These are phyloP conservation scores for Poeciliopsis turneri DNA, from an alignment of 2,797 vertebrate genomes.

Conservation along the genomic window DNA sequence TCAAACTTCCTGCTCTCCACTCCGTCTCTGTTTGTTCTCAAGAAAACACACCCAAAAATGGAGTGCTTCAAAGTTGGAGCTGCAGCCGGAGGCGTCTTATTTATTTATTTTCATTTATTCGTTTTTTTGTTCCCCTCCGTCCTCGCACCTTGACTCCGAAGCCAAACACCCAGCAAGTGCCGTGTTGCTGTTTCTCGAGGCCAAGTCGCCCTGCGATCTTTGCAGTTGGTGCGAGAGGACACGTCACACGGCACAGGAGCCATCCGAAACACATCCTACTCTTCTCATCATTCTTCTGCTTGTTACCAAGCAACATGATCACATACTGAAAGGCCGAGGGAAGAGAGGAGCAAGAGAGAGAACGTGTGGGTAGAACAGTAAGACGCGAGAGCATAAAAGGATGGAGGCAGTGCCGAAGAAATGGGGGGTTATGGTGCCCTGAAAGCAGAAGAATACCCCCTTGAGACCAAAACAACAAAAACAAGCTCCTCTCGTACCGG, in stretches of 20 bases:
- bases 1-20: background rate
- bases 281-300: constrained; percentile 70
- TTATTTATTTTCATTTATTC: background rate
- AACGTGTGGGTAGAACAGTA: constrained; percentile 75
- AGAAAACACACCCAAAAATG: background rate
- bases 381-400: constrained; percentile 62
- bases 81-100: background rate
- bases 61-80: background rate
- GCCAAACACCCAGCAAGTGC: constrained; percentile 1
- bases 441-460: constrained; percentile 2
- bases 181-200: constrained; percentile 7
- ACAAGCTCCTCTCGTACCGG: background rate
- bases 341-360: constrained; percentile 59
- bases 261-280: constrained; percentile 63
- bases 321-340: constrained; percentile 55
- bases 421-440: constrained; percentile 31
- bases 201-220: constrained; percentile 23
- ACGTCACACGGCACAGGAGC: constrained; percentile 58
- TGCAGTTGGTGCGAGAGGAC: constrained; percentile 60
- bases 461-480: too few species aligned
- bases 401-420: constrained; percentile 47
- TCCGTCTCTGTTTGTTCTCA: background rate
- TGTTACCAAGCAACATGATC: constrained; percentile 81
- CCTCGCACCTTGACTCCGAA: constrained; percentile 6
- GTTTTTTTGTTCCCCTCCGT: background rate